Evolutionary conservation across 2,888 invertebrate species (phyloP), one percentile per base, ranked within the genome.

Genomic region (Ichneumoninae sp.): DNA sequence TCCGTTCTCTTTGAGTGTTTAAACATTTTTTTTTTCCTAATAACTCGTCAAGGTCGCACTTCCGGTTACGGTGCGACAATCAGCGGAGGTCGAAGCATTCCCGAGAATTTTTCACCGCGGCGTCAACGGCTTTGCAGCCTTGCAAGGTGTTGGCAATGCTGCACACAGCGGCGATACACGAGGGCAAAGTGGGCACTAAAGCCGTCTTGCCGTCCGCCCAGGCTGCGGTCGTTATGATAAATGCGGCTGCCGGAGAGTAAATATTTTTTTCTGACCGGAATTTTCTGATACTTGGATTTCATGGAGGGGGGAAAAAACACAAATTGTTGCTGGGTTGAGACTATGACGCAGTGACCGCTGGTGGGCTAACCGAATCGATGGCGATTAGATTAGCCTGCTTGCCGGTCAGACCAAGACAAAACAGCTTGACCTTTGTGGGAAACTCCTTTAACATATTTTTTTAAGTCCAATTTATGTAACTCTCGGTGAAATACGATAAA

Each of bases 61-160:
- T 71, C 66, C 77, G 47, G 0, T 57, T 60, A 60, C 44, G 69
- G 36, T 57, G 40, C n/a, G 69, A 57, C 68, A 44, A 60, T 60
- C 54, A 30, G 13, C 33, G 47, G n/a, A 22, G 10, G 44, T n/a
- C 4, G 30, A 13, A 22, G 40, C 57, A 8, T 63, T 30, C 3
- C 22, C 26, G 3, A 2, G 26, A 26, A 26, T 26, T 57, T 26
- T 26, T 57, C 57, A 3, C 57, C 57, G 57, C 26, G 10, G 22
- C 22, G 22, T 4, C 57, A 57, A 10, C 26, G 57, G 57, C 22
- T 57, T 22, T 26, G 57, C 57, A 57, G 57, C 4, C 26, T 57
- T 10, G 10, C 22, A 13, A 26, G 57, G 3, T 5, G 57, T 57
- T 3, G 57, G 26, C 57, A 57, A 26, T 57, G 57, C 3, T 26